Base-by-base conservation (phyloP, 2,888 invertebrate genomes). In the Thalpophila matura region DNA sequence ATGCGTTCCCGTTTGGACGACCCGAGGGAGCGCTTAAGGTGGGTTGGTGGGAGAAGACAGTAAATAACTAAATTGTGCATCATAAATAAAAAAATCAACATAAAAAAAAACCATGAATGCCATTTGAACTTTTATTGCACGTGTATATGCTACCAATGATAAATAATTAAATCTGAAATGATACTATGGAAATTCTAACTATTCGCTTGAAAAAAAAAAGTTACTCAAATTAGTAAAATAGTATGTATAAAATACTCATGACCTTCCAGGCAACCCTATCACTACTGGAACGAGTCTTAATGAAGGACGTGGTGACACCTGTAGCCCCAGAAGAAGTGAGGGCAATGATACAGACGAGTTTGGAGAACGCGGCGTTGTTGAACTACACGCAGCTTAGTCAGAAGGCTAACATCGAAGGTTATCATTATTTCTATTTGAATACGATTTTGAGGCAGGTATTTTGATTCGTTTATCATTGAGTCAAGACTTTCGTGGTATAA, bases 231-330 rank as follows among this genome's bases (percentile, higher is more conserved):
- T 24, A 42, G 0, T 7, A 50, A 16, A 54, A 12, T n/a, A 46
- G 12, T 37, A 16, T 27, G 6, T 33, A 51, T 10, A 51, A 31
- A 31, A 35, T 24, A 33, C 2, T n/a, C 7, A 3, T 22, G 1
- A 42, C 2, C 2, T 86, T 90, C 53, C 87, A 95, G 95, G 98
- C 99, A 16, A 99, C 99, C 6, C 94, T 99, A 71, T 99, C 99
- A 10, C 95, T 99, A 40, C 92, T 99, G 68, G 99, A 99, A 95
- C 96, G 99, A 83, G 99, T 99, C 10, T 92, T 99, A 70, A 99
- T 99, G 99, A 99, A 99, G 91, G 99, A 99, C 90, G 98, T 99
- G 72, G 99, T 98, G 42, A 99, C 99, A 27, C 99, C 99, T 5
- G 99, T 99, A 50, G 98, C 99, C 62, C 97, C 98, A 79, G 96